phyloP scores from a whole-genome alignment of 2,113 vertebrate genomes.

The Sus scrofa region T2T-Sscrofa CM000830.6:101010001-101010500 shows the following conservation, averaged over 20 bases:
- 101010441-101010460: not conserved
- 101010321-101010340: constrained; percentile 46
- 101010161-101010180: too few species aligned
- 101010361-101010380: not conserved
- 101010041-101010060: not conserved
- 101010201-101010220: not conserved
- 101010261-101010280: not conserved
- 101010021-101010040: too few species aligned
- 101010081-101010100: not conserved
- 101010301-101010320: not conserved
- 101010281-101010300: constrained; percentile 17
- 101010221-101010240: constrained; percentile 1
- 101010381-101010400: not conserved
- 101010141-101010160: not conserved
- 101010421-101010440: not conserved
- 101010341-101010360: not conserved
- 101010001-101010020: too few species aligned
- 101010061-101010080: not conserved
- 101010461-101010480: not conserved
- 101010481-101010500: not conserved
- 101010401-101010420: not conserved
- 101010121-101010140: not conserved
- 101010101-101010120: not conserved
- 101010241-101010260: not conserved
- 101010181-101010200: not conserved